These are phyloP conservation scores for Gymnorhina tibicen DNA, from an alignment of 2,113 vertebrate genomes.

Conservation along the genomic window DNA sequence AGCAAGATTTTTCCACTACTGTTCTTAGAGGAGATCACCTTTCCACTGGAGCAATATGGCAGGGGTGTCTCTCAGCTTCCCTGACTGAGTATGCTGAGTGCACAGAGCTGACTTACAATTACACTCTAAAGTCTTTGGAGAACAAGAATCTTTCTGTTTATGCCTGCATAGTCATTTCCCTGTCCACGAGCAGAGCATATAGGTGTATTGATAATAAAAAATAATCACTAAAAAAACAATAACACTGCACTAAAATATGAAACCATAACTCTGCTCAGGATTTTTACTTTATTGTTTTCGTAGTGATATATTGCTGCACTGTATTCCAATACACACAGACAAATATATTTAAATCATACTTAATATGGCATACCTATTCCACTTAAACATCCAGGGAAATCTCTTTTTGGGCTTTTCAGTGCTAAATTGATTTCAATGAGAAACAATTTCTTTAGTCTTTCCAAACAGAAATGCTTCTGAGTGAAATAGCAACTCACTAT, in stretches of 20 bases:
- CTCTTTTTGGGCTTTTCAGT: not conserved
- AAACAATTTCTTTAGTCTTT: constrained; percentile 30
- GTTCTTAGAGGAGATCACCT: not conserved
- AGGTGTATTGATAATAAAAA: not conserved
- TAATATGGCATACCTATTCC: not conserved
- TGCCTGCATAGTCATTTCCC: not conserved
- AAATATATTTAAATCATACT: constrained; percentile 33
- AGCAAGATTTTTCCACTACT: not conserved
- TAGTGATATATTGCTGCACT: not conserved
- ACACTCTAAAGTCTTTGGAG: not conserved
- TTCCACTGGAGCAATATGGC: not conserved
- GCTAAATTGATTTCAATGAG: constrained; percentile 11
- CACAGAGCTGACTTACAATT: not conserved
- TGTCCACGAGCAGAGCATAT: not conserved
- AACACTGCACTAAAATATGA: not conserved
- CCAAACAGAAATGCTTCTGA: not conserved
- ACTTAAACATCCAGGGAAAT: not conserved
- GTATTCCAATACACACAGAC: not conserved
- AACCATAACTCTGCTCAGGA: not conserved
- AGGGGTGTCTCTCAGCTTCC: not conserved
- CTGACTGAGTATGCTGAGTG: not conserved
- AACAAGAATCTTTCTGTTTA: not conserved
- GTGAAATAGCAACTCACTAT: constrained; percentile 2
- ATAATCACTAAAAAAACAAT: not conserved
- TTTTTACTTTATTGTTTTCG: not conserved